Conservation (phyloP, 2,797 vertebrate species). For the Chiroxiphia lanceolata region DNA sequence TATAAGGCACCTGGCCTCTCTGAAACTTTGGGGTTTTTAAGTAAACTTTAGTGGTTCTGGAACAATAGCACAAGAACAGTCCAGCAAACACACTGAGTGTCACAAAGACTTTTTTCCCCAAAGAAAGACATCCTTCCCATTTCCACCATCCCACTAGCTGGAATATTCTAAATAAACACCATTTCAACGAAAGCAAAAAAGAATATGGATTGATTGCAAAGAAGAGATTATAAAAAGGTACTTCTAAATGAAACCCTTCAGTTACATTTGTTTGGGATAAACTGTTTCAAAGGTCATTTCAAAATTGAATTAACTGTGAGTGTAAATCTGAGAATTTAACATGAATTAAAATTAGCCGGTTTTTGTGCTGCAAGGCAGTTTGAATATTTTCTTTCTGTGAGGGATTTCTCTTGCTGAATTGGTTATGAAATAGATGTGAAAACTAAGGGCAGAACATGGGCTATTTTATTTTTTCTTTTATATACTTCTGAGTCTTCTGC, state of each 20-base stretch:
- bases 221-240: not conserved
- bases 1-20: constrained; percentile 33
- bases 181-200: not conserved
- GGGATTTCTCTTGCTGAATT: not conserved
- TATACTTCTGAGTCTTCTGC: constrained; percentile 11
- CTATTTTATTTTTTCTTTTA: not conserved
- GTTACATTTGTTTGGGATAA: not conserved
- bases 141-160: not conserved
- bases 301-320: not conserved
- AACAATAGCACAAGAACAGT: not conserved
- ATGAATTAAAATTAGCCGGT: not conserved
- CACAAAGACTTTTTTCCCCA: not conserved
- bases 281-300: not conserved
- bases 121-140: not conserved
- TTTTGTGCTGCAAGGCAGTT: not conserved
- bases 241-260: not conserved
- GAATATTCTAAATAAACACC: not conserved
- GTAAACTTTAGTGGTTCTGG: not conserved
- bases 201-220: not conserved
- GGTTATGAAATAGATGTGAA: constrained; percentile 1
- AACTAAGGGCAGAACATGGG: constrained; percentile 4
- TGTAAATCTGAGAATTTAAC: not conserved
- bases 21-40: not conserved
- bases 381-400: not conserved
- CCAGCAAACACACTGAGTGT: not conserved